Evolutionary conservation across 2,797 vertebrate genomes (phyloP), one percentile per base, ranked within the genome.

Genomic region (Varecia variegata): DNA sequence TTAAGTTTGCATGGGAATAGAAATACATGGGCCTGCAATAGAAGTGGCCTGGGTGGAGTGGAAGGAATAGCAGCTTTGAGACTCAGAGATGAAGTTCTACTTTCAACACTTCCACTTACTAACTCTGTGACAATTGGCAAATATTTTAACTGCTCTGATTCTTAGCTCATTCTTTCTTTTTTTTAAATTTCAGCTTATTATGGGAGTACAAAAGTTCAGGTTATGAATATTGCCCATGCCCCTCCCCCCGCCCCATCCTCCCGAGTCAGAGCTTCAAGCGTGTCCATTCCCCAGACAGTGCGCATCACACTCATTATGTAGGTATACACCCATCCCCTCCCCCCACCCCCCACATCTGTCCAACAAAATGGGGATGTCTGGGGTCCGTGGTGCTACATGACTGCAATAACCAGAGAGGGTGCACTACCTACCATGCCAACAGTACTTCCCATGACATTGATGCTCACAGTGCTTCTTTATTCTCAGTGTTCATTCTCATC

Each of bases 371-470:
- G 14, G 12, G 17, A 7, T 45, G 40, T 3, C 40, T 47, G 43
- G 17, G 9, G 20, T 56, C 14, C 20, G 25, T 52, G 23, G 0
- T 90, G 77, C 15, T 4, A 3, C 2, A 5, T n/a, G 52, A 35
- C 21, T n/a, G 5, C 15, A 2, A 4, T 70, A 30, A 21, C 14
- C 35, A 25, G 21, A 35, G 58, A 21, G 43, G 43, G 4, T 5
- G 9, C 8, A 9, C 5, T 13, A 6, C 1, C 10, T 9, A 7
- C 30, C 4, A 25, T 10, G 10, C 7, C 43, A 38, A 14, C 1
- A 0, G 11, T 35, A 3, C 23, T 56, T 79, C 9, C 25, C 15
- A 7, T 21, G 9, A 70, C 13, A 35, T 40, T 7, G 52, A 38
- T n/a, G 7, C 21, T 85, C 38, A 5, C 35, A 30, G 27, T 1